A percentile compares a stretch with the other conserved stretches of the same genome.
phyloP scores from a whole-genome alignment of 2,888 invertebrate species.

The Synanthedon andrenaeformis region DNA sequence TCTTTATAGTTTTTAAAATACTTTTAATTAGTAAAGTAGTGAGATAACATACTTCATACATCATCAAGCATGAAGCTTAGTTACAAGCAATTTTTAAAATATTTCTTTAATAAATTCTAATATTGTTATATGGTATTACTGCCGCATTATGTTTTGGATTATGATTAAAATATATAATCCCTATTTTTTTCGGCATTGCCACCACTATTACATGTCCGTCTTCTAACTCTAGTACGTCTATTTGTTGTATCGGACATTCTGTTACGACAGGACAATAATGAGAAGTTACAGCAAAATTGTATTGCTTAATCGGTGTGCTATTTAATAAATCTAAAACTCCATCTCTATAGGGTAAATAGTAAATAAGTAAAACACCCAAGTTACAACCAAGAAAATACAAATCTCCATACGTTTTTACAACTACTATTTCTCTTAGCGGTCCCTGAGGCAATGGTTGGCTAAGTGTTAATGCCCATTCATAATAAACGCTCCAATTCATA shows the following conservation, averaged over 20 bases:
- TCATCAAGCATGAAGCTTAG: too few species aligned
- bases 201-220: conserved; percentile 42
- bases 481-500: conserved; percentile 41
- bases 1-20: too few species aligned
- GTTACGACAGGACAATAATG: conserved; percentile 37
- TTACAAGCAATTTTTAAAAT: too few species aligned
- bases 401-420: conserved; percentile 38
- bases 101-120: too few species aligned
- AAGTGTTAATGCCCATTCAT: conserved; percentile 36
- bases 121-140: background rate
- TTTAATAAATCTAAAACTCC: conserved; percentile 38
- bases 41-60: too few species aligned
- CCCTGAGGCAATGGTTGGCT: conserved; percentile 31
- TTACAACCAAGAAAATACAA: conserved; percentile 43
- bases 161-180: conserved; percentile 35
- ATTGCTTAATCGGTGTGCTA: conserved; percentile 34
- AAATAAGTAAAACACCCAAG: conserved; percentile 41
- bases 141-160: conserved; percentile 18
- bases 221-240: conserved; percentile 39
- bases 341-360: conserved; percentile 30
- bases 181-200: conserved; percentile 52
- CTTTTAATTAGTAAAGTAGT: too few species aligned
- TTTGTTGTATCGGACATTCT: conserved; percentile 35
- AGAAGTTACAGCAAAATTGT: conserved; percentile 36
- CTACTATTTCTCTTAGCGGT: conserved; percentile 30